Evolutionary conservation across 2,888 invertebrate genomes (phyloP).

Genomic region (Sicus ferrugineus): DNA sequence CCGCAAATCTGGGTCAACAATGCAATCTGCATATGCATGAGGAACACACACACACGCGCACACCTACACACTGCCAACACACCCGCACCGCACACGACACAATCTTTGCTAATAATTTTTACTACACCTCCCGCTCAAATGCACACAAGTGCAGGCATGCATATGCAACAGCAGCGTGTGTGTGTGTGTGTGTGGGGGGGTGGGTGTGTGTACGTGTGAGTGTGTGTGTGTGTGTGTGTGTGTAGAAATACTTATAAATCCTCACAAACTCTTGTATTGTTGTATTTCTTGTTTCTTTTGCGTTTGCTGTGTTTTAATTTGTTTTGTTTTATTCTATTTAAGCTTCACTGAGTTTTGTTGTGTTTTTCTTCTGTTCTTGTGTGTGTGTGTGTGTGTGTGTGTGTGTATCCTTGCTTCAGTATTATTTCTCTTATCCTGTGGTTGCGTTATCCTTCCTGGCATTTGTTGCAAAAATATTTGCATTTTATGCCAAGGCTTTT

Average conservation of each 20-base stretch:
- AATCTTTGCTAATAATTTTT: conserved; percentile 31
- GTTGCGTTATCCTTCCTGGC: conserved; percentile 4
- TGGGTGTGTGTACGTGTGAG: conserved; percentile 4
- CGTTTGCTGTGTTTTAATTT: background rate
- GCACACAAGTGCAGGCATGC: conserved; percentile 25
- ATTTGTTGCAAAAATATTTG: conserved; percentile 25
- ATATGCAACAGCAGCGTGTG: conserved; percentile 22
- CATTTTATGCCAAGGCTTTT: conserved; percentile 11
- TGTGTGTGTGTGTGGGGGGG: no score
- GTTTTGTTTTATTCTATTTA: background rate
- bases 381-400: background rate
- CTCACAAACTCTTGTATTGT: conserved; percentile 34
- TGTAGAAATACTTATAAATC: conserved; percentile 19
- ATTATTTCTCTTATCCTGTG: conserved; percentile 19
- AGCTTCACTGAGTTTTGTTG: no score
- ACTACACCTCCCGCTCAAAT: conserved; percentile 38
- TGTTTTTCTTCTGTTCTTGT: conserved; percentile 2
- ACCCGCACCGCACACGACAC: conserved; percentile 39
- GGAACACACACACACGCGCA: conserved; percentile 39
- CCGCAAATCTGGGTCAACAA: conserved; percentile 34
- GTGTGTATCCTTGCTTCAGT: background rate
- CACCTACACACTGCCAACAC: conserved; percentile 33
- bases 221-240: background rate
- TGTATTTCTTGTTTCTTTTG: conserved; percentile 7
- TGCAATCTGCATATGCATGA: conserved; percentile 37